Base-by-base conservation (phyloP, 2,888 invertebrate species). In the Chrysolina oricalcia region DNA sequence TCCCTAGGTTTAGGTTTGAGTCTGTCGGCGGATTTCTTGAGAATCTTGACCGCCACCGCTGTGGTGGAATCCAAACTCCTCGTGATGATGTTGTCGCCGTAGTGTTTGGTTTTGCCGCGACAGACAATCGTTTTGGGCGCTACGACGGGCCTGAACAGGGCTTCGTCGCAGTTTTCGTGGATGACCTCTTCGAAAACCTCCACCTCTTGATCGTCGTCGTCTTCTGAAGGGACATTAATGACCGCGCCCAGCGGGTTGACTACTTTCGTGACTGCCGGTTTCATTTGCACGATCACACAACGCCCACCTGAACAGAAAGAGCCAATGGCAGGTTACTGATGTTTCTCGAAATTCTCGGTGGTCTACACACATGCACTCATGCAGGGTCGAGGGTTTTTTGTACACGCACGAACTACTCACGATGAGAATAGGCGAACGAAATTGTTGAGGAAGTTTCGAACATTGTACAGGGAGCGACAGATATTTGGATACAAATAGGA, bases 191-290 rank as follows among this genome's bases (percentile, higher is more conserved):
- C 87, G 73, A 84, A 85, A 10, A 81, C 76, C 74, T 85, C 85
- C 64, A 82, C 76, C 62, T 85, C 86, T 21, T 53, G 19, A 75
- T 83, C 85, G 75, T 83, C 85, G 84, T 83, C 87, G 83, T 87
- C 87, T 75, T 90, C 90, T 66, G 89, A 88, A 78, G 88, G 89
- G 78, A 88, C 85, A 75, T 88, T 91, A 87, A 92, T 92, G 82
- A 94, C 95, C 76, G 93, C 94, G 83, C 95, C 95, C 87, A 93
- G 89, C 72, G 94, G 95, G 90, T 93, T 95, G 85, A 95, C 95
- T 81, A 94, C 93, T 89, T 93, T 93, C 86, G 91, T 91, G 86
- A 93, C 91, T 67, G 87, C 83, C 76, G 87, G 85, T 87, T 89
- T 88, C 87, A 88, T 85, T 81, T 89, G 88, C 77, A 88, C 87